Percentiles rank a stretch among this genome's conserved stretches.
phyloP scores from a whole-genome alignment of 2,113 vertebrate genomes.

The Vidua macroura region DNA sequence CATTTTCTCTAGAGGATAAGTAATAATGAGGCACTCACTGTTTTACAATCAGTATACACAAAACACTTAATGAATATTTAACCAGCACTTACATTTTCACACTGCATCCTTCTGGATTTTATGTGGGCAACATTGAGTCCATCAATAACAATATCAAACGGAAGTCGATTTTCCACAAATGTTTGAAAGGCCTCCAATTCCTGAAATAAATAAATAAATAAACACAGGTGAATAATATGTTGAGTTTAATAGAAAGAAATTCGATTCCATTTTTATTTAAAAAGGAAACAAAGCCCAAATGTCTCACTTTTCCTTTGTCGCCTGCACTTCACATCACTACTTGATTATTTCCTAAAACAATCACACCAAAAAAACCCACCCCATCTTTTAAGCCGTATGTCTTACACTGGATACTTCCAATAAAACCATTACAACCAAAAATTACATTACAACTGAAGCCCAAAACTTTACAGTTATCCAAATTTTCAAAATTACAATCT shows the following conservation, averaged over 20 bases:
- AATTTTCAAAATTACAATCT: not conserved
- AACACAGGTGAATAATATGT: not conserved
- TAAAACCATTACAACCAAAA: not conserved
- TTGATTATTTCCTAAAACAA: not conserved
- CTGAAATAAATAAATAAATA: conserved; percentile 65
- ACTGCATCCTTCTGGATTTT: conserved; percentile 63
- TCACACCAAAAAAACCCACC: not conserved
- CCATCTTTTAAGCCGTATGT: not conserved
- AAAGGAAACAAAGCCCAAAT: not conserved
- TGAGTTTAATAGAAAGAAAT: conserved; percentile 3
- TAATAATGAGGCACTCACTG: conserved; percentile 23
- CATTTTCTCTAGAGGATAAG: conserved; percentile 15
- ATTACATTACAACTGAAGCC: not conserved
- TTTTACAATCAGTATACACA: not conserved
- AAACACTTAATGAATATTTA: conserved; percentile 48
- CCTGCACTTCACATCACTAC: not conserved
- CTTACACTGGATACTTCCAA: not conserved
- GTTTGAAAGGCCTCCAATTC: conserved; percentile 86
- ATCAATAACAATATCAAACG: conserved; percentile 91
- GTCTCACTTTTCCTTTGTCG: not conserved
- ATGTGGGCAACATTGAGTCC: conserved; percentile 89
- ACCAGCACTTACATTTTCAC: conserved; percentile 82
- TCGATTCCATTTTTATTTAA: not conserved
- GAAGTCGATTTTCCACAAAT: conserved; percentile 80
- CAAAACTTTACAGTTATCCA: not conserved